A percentile compares a stretch with the other conserved stretches of the same genome.
Evolutionary conservation across 2,888 invertebrate genomes (phyloP).

Genomic region (Polyommatus iphigenia): DNA sequence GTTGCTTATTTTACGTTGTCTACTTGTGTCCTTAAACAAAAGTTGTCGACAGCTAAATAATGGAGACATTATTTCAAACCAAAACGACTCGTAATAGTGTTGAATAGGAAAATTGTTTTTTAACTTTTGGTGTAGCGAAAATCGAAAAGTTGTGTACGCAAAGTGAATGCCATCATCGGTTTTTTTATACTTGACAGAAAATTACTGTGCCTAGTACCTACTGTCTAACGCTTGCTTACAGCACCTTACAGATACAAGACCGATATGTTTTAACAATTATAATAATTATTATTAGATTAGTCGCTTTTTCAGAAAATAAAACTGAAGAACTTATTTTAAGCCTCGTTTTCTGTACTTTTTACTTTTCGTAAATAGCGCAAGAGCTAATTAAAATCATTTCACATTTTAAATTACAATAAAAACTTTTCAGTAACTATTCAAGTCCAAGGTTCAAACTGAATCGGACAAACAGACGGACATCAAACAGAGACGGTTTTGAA

Average conservation of each 20-base stretch:
- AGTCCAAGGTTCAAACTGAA: not conserved
- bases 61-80: not conserved
- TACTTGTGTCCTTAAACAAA: conserved; percentile 20
- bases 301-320: no score
- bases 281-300: no score
- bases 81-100: not conserved
- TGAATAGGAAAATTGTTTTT: not conserved
- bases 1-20: conserved; percentile 16
- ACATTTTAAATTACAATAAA: not conserved
- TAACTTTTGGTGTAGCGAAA: not conserved
- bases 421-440: not conserved
- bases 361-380: no score
- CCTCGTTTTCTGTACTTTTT: no score
- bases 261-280: no score
- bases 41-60: conserved; percentile 4
- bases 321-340: no score
- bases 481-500: conserved; percentile 11
- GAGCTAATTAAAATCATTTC: no score
- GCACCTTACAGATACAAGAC: no score
- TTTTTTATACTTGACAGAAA: not conserved
- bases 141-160: not conserved
- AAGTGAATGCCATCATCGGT: not conserved
- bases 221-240: no score
- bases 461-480: not conserved
- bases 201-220: no score